Evolutionary conservation across 2,797 vertebrate genomes (phyloP), one percentile per base, ranked within the genome.

Genomic region (Myoxocephalus aenaeus): DNA sequence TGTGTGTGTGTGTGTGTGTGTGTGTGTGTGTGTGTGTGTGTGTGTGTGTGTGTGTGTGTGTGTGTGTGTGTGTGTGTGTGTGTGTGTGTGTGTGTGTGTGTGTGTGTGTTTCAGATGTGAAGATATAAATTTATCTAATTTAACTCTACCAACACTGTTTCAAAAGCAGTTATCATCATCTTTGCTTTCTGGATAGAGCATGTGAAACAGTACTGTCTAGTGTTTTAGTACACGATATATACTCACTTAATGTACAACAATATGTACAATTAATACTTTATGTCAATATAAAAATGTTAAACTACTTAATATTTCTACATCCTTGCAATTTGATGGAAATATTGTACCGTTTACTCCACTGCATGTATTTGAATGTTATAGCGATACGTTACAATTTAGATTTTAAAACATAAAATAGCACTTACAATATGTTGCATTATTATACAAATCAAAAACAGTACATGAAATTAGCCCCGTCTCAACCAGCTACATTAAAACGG

Each of bases 1-100:
- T 38, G 27, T 2, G 29, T 82, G 15, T 50, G 36, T 68, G 25
- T 65, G 75, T 65, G 22, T 51, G 67, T 54, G 34, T 3, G 65
- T 29, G 75, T n/a, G 74, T 46, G 59, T 72, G 58, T 73, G 56
- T 48, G 65, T 66, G 73, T 80, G 73, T 59, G 44, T 46, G 58
- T 72, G 59, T 65, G 57, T 48, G 44, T 29, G 46, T 25, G 13
- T 65, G 46, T 22, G 29, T 32, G 25, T 1, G 25, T 80, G 12
- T n/a, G n/a, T n/a, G n/a, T n/a, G n/a, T n/a, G n/a, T n/a, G 32
- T 61, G n/a, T 62, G 32, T 61, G n/a, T 62, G 73, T 56, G 27
- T 70, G 54, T 62, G 51, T n/a, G 54, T 46, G 46, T 46, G 44
- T 22, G 11, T 64, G 40, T 22, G 29, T 32, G 25, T 1, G 27